A percentile compares a stretch with the other conserved stretches of the same genome.
These are phyloP conservation scores for Argyra leucocephala DNA, from an alignment of 2,888 invertebrate species.

Conservation along the genomic window DNA sequence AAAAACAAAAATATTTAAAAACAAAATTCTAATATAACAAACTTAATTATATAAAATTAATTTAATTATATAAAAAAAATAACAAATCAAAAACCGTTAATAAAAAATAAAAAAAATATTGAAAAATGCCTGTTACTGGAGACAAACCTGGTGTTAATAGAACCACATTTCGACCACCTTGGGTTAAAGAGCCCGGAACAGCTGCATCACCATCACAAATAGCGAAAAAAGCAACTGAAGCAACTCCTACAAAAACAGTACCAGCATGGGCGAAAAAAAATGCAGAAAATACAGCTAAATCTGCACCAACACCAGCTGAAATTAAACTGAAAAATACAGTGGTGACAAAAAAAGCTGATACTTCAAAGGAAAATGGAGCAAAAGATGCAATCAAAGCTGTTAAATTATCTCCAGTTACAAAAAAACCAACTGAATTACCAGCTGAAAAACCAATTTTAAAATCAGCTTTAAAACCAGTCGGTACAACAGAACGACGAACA, in stretches of 20 bases:
- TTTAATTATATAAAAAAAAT: too few species aligned
- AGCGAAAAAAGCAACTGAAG: slow-evolving; percentile 44
- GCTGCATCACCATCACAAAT: slow-evolving; percentile 36
- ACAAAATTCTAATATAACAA: too few species aligned
- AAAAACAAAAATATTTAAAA: too few species aligned
- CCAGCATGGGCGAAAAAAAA: slow-evolving; percentile 48
- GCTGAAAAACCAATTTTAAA: slow-evolving; percentile 27
- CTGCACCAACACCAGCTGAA: slow-evolving; percentile 17
- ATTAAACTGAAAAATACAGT: slow-evolving; percentile 24
- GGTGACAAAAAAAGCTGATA: slow-evolving; percentile 24
- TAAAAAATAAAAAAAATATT: slow-evolving; percentile 14
- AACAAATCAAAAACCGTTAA: slow-evolving; percentile 15
- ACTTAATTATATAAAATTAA: too few species aligned
- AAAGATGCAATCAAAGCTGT: slow-evolving; percentile 11
- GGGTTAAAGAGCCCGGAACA: slow-evolving; percentile 55
- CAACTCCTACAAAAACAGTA: slow-evolving; percentile 34
- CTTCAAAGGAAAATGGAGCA: slow-evolving; percentile 14
- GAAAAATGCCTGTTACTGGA: slow-evolving; percentile 35
- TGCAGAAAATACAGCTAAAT: slow-evolving; percentile 21
- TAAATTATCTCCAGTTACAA: slow-evolving; percentile 18
- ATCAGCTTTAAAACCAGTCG: slow-evolving; percentile 16
- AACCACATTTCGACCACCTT: slow-evolving; percentile 58
- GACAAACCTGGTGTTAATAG: slow-evolving; percentile 43
- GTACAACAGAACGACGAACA: slow-evolving; percentile 32
- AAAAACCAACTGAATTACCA: slow-evolving; percentile 25